Evolutionary conservation across 2,888 invertebrate genomes (phyloP).

Genomic region (Stenurella melanura): DNA sequence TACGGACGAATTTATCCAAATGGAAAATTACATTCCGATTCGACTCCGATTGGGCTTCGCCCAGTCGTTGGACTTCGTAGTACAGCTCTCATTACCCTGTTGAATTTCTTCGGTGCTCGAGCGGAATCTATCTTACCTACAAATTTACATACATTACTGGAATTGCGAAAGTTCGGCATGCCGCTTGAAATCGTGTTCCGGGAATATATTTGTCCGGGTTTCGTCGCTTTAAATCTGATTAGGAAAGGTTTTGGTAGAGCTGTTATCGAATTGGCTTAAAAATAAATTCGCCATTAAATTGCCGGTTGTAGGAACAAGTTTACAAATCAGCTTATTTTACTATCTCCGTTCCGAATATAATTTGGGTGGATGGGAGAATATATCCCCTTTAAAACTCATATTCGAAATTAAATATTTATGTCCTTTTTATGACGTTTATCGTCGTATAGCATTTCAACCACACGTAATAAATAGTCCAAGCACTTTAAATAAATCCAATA

Average conservation of each 20-base stretch:
- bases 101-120: neutral
- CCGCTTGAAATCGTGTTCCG: neutral
- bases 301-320: neutral
- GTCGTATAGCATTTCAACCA: no score
- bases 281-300: conserved; percentile 1
- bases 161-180: neutral
- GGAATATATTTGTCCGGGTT: neutral
- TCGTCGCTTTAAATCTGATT: neutral
- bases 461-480: no score
- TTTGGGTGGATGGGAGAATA: no score
- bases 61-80: neutral
- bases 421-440: no score
- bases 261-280: neutral
- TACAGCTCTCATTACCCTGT: neutral
- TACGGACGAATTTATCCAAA: neutral
- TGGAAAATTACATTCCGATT: neutral
- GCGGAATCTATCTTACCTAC: neutral
- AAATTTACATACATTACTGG: neutral
- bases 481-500: no score
- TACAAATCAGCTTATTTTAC: neutral
- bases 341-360: neutral
- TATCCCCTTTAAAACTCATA: no score
- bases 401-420: no score
- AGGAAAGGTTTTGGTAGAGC: neutral
- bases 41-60: neutral